A percentile compares a stretch with the other conserved stretches of the same genome.
These are phyloP conservation scores for Porphyrio hochstetteri DNA, from an alignment of 2,113 vertebrate genomes.

Conservation along the genomic window DNA sequence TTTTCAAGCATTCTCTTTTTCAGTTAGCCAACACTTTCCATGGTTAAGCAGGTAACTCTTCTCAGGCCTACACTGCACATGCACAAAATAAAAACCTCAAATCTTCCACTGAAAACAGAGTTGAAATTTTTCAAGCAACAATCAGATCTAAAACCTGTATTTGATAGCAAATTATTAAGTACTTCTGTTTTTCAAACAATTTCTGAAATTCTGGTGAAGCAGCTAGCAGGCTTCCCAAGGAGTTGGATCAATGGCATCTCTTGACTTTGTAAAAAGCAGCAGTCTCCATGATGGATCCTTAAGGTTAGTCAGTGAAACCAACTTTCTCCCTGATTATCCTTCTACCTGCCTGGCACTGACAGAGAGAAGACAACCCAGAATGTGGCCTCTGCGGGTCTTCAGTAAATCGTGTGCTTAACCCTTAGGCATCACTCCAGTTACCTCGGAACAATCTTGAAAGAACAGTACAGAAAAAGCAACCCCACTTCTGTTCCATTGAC, in stretches of 20 bases:
- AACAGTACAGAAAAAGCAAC: background rate
- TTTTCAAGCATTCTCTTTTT: background rate
- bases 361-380: background rate
- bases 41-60: background rate
- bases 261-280: background rate
- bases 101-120: background rate
- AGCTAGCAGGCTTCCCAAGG: background rate
- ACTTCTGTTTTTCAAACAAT: background rate
- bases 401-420: background rate
- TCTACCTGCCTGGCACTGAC: background rate
- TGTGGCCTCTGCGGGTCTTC: background rate
- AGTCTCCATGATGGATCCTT: background rate
- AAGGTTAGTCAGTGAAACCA: background rate
- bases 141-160: background rate
- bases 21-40: background rate
- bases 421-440: background rate
- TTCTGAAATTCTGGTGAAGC: background rate
- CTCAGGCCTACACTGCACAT: background rate
- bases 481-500: background rate
- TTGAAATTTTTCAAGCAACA: background rate
- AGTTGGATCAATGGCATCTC: background rate
- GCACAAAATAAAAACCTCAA: background rate
- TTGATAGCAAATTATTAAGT: background rate
- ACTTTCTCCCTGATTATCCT: background rate
- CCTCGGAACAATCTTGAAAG: background rate